phyloP scores from a whole-genome alignment of 2,113 vertebrate species.

The Formicarius rufipectus region DNA sequence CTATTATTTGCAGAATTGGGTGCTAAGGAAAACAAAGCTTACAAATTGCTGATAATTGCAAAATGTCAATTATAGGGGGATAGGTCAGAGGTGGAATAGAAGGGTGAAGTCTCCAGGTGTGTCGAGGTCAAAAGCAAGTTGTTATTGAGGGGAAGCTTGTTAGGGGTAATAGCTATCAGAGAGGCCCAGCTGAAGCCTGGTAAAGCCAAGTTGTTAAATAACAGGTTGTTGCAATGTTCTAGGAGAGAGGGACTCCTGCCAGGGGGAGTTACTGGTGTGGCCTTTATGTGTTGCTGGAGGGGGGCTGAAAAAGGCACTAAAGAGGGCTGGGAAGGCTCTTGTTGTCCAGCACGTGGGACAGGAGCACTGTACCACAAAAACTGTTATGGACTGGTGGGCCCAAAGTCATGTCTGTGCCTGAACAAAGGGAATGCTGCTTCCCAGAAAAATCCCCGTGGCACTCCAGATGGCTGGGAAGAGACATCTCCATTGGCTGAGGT shows the following conservation, averaged over 20 bases:
- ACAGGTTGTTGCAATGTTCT: neutral
- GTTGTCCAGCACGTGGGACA: neutral
- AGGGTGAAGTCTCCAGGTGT: constrained; percentile 81
- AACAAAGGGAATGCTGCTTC: neutral
- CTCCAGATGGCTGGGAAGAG: neutral
- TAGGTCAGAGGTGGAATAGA: constrained; percentile 72
- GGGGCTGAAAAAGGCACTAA: neutral
- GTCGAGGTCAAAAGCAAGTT: constrained; percentile 71
- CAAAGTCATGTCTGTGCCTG: neutral
- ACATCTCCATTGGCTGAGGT: neutral
- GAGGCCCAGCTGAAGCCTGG: neutral
- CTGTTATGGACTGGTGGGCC: neutral
- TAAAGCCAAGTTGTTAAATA: neutral
- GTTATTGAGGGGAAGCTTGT: constrained; percentile 38
- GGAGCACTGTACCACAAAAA: neutral
- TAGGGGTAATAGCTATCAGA: constrained; percentile 50
- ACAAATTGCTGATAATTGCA: constrained; percentile 89
- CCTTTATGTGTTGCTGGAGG: neutral
- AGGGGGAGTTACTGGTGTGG: neutral
- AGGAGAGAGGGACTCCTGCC: neutral
- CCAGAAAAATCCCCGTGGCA: neutral
- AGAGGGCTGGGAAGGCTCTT: accelerated
- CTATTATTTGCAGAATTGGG: constrained; percentile 79
- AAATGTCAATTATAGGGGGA: constrained; percentile 69
- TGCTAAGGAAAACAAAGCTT: constrained; percentile 83